Percentiles rank a stretch among this genome's conserved stretches.
Conservation (phyloP, 2,113 vertebrate genomes). For the Suncus etruscus region DNA sequence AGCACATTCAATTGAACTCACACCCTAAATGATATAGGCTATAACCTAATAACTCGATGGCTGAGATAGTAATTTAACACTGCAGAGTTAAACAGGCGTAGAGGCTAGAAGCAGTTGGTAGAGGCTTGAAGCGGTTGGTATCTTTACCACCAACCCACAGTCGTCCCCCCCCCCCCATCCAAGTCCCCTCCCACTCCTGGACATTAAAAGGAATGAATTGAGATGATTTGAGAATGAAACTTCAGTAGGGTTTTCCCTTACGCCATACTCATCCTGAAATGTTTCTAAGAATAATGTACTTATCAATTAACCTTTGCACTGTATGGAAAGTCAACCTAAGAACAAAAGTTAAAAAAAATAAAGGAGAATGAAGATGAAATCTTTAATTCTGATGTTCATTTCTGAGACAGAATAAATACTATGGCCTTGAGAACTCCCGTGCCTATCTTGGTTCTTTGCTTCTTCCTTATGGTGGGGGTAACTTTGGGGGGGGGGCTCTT, state of each 20-base stretch:
- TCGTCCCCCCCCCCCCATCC: too few relatives aligned
- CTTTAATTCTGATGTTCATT: slow-evolving; percentile 36
- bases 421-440: slow-evolving; percentile 61
- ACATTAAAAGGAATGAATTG: slow-evolving; percentile 70
- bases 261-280: slow-evolving; percentile 57
- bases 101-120: slow-evolving; percentile 43
- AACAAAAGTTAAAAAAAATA: slow-evolving; percentile 60
- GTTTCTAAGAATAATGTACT: slow-evolving; percentile 73
- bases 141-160: background rate
- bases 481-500: slow-evolving; percentile 46
- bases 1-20: slow-evolving; percentile 84
- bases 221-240: slow-evolving; percentile 73
- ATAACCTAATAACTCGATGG: slow-evolving; percentile 83
- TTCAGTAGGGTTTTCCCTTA: slow-evolving; percentile 75
- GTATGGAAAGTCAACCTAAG: slow-evolving; percentile 65
- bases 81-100: slow-evolving; percentile 77
- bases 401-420: slow-evolving; percentile 72
- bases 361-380: background rate
- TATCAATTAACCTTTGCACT: slow-evolving; percentile 76
- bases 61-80: slow-evolving; percentile 86
- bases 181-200: slow-evolving; percentile 10
- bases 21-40: slow-evolving; percentile 83
- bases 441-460: slow-evolving; percentile 77
- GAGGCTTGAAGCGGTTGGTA: slow-evolving; percentile 42
- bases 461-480: slow-evolving; percentile 58